These are phyloP conservation scores for Alloplasta piceator DNA, from an alignment of 2,888 invertebrate genomes.

Conservation along the genomic window DNA sequence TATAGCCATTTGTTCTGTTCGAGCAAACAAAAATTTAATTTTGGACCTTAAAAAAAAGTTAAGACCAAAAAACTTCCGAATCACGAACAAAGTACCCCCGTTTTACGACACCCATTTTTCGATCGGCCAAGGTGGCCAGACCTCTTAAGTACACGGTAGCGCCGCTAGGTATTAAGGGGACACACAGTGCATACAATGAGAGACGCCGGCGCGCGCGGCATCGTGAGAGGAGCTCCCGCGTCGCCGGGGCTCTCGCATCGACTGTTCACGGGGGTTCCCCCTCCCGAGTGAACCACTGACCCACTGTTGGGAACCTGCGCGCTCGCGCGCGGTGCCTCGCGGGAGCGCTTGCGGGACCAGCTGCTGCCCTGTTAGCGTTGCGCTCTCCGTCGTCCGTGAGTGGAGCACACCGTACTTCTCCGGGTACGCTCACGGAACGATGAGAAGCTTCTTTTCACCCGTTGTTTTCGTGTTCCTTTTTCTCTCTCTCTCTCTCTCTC, in stretches of 20 bases:
- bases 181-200: slow-evolving; percentile 28
- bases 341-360: slow-evolving; percentile 49
- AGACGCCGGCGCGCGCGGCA: background rate
- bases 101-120: too few species aligned
- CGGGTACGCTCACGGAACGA: background rate
- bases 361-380: slow-evolving; percentile 38
- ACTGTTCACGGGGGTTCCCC: slow-evolving; percentile 44
- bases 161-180: background rate
- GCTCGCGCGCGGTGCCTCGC: slow-evolving; percentile 50
- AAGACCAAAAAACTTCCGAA: too few species aligned
- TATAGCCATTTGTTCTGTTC: too few species aligned
- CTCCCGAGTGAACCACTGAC: slow-evolving; percentile 79
- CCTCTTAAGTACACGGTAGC: slow-evolving; percentile 1
- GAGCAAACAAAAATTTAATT: too few species aligned
- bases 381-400: background rate
- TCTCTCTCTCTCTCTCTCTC: too few species aligned
- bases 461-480: background rate
- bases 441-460: slow-evolving; percentile 43
- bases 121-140: too few species aligned
- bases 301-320: slow-evolving; percentile 73
- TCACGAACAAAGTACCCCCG: too few species aligned
- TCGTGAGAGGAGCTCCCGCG: background rate
- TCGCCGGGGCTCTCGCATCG: background rate
- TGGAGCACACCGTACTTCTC: background rate
- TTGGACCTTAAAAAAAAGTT: too few species aligned